Evolutionary conservation across 2,113 vertebrate species (phyloP).

Genomic region (Theristicus caerulescens): DNA sequence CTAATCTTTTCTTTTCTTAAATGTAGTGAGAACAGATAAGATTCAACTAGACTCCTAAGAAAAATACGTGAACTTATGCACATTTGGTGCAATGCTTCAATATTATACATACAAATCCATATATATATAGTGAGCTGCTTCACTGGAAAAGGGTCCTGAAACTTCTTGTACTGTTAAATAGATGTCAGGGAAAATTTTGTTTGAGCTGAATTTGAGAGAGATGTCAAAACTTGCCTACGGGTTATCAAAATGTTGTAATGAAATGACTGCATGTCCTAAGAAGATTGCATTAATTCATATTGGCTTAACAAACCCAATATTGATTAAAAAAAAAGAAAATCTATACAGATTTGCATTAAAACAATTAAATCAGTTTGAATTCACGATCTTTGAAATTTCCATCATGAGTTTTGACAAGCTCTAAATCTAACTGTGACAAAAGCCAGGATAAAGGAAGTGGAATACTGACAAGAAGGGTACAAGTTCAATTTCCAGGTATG

Average conservation of each 20-base stretch:
- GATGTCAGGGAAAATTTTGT: neutral
- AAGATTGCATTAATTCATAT: neutral
- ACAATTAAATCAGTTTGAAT: neutral
- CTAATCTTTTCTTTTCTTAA: slow-evolving; percentile 23
- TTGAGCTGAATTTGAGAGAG: neutral
- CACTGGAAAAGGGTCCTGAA: neutral
- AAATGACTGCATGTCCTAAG: neutral
- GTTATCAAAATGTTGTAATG: neutral
- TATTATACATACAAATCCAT: neutral
- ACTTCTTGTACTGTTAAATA: neutral
- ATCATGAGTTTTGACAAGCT: neutral
- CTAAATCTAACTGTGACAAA: neutral
- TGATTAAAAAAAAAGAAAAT: neutral
- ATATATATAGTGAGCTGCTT: neutral
- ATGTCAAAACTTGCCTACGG: neutral
- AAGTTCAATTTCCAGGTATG: neutral
- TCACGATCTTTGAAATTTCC: neutral
- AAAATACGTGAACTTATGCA: neutral
- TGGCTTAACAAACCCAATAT: neutral
- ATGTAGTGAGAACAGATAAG: neutral
- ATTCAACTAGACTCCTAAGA: neutral
- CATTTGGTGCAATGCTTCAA: neutral
- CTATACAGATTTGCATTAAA: neutral
- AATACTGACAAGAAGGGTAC: neutral
- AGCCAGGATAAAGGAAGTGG: neutral